Percentiles rank a stretch among this genome's conserved stretches.
phyloP scores from a whole-genome alignment of 2,888 invertebrate species.

The Eulithis testata region DNA sequence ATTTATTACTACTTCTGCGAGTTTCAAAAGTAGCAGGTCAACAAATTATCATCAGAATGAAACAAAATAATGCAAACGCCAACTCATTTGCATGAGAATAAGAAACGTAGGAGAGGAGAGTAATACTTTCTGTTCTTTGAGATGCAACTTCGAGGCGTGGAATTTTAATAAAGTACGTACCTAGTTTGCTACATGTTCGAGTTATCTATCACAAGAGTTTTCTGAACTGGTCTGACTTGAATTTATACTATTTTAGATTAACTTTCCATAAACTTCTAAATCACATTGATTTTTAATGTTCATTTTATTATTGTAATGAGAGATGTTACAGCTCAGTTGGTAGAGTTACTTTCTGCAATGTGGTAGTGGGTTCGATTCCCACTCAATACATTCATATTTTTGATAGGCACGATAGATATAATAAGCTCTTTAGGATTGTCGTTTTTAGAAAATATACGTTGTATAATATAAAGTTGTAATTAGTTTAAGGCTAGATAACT shows the following conservation, averaged over 20 bases:
- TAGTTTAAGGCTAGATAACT: too few species aligned
- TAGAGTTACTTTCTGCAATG: too few species aligned
- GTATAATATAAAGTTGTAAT: too few species aligned
- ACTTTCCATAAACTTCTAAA: neutral
- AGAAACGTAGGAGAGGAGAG: slow-evolving; percentile 28
- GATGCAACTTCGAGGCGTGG: slow-evolving; percentile 25
- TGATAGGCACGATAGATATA: too few species aligned
- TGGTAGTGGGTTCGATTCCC: too few species aligned
- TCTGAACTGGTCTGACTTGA: neutral
- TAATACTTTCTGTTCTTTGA: slow-evolving; percentile 31
- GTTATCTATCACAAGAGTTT: slow-evolving; percentile 13
- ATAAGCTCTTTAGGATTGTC: too few species aligned
- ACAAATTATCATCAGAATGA: slow-evolving; percentile 27
- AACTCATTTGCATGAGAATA: slow-evolving; percentile 32
- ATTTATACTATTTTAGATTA: neutral
- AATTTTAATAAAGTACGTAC: slow-evolving; percentile 20
- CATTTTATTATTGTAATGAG: too few species aligned
- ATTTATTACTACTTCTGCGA: neutral
- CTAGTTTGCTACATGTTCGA: slow-evolving; percentile 2
- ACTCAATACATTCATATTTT: too few species aligned
- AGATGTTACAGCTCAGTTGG: too few species aligned
- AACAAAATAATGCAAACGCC: slow-evolving; percentile 27
- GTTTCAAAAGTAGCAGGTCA: slow-evolving; percentile 16
- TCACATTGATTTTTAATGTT: neutral
- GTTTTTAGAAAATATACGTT: too few species aligned